A percentile compares a stretch with the other conserved stretches of the same genome.
Evolutionary conservation across 2,113 vertebrate genomes (phyloP).

Genomic region (Tachycineta bicolor): DNA sequence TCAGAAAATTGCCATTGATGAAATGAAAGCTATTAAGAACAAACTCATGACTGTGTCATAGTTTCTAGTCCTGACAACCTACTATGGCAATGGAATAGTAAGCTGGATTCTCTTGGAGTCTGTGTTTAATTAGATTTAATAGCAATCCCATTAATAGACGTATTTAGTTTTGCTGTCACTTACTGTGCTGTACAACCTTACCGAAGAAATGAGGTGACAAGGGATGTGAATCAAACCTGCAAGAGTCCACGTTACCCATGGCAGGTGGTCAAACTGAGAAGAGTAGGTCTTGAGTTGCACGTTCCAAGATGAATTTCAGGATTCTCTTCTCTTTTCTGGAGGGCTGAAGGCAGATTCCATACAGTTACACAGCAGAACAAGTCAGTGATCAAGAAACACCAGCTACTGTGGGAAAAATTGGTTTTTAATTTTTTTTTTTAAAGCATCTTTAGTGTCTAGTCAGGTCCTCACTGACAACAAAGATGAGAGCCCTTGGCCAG

Average conservation of each 20-base stretch:
- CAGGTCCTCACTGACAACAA: neutral
- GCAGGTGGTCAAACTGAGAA: neutral
- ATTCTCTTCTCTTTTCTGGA: neutral
- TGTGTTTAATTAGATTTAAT: constrained; percentile 29
- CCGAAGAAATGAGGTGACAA: neutral
- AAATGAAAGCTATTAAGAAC: neutral
- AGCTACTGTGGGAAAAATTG: neutral
- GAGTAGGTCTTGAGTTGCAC: neutral
- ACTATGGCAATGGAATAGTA: neutral
- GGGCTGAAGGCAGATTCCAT: neutral
- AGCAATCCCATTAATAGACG: constrained; percentile 20
- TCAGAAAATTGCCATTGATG: neutral
- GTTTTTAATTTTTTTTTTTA: neutral
- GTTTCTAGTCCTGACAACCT: neutral
- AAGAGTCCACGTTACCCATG: neutral
- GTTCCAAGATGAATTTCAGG: neutral
- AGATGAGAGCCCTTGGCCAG: neutral
- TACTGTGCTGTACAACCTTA: neutral
- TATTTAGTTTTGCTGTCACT: neutral
- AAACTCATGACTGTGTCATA: neutral
- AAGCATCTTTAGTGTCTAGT: neutral
- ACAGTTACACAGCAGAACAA: neutral
- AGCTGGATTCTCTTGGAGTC: neutral
- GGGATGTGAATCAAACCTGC: neutral
- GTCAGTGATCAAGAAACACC: neutral